A percentile compares a stretch with the other conserved stretches of the same genome.
These are phyloP conservation scores for Nephrotoma guestfalica DNA, from an alignment of 2,888 invertebrate genomes.

Conservation along the genomic window DNA sequence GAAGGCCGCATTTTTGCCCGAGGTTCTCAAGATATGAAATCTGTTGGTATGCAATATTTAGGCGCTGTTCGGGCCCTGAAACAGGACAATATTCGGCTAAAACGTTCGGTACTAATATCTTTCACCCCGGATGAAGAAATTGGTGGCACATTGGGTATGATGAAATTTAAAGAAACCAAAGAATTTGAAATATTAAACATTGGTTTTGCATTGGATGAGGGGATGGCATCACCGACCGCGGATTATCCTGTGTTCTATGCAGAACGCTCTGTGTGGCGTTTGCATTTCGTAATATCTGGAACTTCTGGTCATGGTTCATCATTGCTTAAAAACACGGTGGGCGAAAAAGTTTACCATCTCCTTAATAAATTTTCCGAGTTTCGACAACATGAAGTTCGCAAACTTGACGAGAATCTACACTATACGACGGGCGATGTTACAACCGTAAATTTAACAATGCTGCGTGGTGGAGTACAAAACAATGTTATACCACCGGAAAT, in stretches of 20 bases:
- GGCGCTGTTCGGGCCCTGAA: constrained; percentile 57
- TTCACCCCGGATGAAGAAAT: constrained; percentile 68
- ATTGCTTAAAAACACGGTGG: constrained; percentile 53
- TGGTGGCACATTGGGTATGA: constrained; percentile 58
- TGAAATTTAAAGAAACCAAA: constrained; percentile 43
- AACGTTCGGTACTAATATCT: constrained; percentile 53
- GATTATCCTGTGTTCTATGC: constrained; percentile 46
- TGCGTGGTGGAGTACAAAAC: constrained; percentile 60
- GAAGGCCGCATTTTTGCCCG: constrained; percentile 67
- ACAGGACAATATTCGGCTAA: constrained; percentile 36
- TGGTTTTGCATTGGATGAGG: constrained; percentile 69
- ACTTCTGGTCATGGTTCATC: constrained; percentile 67
- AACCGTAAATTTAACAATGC: constrained; percentile 54
- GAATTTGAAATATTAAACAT: constrained; percentile 57
- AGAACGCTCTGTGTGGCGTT: constrained; percentile 56
- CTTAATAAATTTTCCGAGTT: constrained; percentile 51
- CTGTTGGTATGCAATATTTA: constrained; percentile 62
- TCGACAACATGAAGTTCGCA: constrained; percentile 41
- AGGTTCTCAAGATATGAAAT: constrained; percentile 72
- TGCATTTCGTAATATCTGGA: constrained; percentile 34
- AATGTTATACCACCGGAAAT: constrained; percentile 69
- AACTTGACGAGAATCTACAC: constrained; percentile 34
- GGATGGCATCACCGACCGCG: constrained; percentile 53
- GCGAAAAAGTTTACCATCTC: constrained; percentile 50
- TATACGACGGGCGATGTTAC: constrained; percentile 54